Conservation (phyloP, 1,140 invertebrate species). For the Rhagoletis zephyria region DNA sequence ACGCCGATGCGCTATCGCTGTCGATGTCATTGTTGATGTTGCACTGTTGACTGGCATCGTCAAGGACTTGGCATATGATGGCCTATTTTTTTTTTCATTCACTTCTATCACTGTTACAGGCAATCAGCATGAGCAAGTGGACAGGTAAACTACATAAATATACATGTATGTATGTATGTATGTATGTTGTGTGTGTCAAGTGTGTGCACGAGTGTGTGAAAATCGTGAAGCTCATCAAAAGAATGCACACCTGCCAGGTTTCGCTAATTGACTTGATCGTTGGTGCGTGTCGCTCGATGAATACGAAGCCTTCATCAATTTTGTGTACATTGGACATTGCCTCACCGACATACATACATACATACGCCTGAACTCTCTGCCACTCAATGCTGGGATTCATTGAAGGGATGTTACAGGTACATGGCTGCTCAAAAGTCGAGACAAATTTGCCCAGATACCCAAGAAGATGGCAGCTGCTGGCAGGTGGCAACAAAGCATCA, state of each 20-base stretch:
- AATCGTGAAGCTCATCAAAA: constrained; percentile 39
- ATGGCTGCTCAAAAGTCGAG: neutral
- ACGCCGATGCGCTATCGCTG: neutral
- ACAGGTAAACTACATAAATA: neutral
- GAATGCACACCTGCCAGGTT: constrained; percentile 33
- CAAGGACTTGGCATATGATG: constrained; percentile 42
- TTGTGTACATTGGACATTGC: neutral
- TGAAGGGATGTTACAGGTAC: neutral
- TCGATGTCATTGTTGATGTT: constrained; percentile 45
- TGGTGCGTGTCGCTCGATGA: constrained; percentile 34
- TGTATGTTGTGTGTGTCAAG: neutral
- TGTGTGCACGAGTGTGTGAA: neutral
- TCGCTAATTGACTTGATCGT: constrained; percentile 41
- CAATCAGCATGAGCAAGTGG: constrained; percentile 23
- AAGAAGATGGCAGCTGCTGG: neutral
- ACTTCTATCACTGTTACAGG: constrained; percentile 4
- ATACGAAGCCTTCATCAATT: constrained; percentile 34
- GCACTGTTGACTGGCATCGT: constrained; percentile 41
- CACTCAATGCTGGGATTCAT: neutral
- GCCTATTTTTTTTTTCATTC: constrained; percentile 29
- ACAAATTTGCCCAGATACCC: neutral
- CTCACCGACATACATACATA: too few relatives aligned
- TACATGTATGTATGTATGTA: neutral
- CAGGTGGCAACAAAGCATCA: too few relatives aligned
- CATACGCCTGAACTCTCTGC: neutral